Conservation (phyloP, 2,888 invertebrate genomes). For the Malthinus seriepunctatus region DNA sequence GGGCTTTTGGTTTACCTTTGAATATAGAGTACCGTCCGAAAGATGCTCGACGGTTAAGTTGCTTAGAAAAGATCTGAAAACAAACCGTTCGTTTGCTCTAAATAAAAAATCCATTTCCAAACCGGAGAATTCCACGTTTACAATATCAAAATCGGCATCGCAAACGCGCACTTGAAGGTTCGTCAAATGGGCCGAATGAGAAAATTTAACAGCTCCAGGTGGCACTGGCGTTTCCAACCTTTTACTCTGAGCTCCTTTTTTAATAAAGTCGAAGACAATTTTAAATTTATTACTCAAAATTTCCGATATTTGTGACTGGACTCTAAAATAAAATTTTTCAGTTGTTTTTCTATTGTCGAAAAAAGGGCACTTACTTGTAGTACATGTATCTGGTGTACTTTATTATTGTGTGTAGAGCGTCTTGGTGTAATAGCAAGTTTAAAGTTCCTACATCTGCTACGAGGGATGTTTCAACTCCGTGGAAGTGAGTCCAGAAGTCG, state of each 20-base stretch:
- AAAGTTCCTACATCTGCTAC: conserved; percentile 70
- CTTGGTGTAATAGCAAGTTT: conserved; percentile 71
- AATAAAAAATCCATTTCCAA: conserved; percentile 78
- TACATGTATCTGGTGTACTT: conserved; percentile 69
- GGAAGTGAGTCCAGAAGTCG: conserved; percentile 80
- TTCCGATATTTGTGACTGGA: conserved; percentile 41
- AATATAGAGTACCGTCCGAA: conserved; percentile 73
- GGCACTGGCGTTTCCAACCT: conserved; percentile 68
- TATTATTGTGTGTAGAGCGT: conserved; percentile 70
- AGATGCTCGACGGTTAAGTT: conserved; percentile 73
- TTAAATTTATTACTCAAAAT: conserved; percentile 40
- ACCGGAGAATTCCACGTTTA: conserved; percentile 67
- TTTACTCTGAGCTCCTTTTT: conserved; percentile 14
- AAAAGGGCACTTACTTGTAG: conserved; percentile 59
- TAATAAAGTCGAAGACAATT: conserved; percentile 43
- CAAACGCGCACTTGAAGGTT: conserved; percentile 68
- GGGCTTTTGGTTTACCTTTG: conserved; percentile 60
- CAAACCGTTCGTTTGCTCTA: conserved; percentile 76
- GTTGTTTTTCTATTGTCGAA: conserved; percentile 16
- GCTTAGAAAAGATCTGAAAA: conserved; percentile 70
- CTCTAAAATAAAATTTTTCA: conserved; percentile 30
- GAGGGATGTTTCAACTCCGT: conserved; percentile 77
- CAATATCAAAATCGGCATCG: conserved; percentile 70
- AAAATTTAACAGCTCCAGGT: conserved; percentile 74
- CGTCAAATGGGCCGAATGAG: conserved; percentile 67